Evolutionary conservation across 2,113 vertebrate genomes (phyloP), one percentile per base, ranked within the genome.

Genomic region (Cebus imitator): DNA sequence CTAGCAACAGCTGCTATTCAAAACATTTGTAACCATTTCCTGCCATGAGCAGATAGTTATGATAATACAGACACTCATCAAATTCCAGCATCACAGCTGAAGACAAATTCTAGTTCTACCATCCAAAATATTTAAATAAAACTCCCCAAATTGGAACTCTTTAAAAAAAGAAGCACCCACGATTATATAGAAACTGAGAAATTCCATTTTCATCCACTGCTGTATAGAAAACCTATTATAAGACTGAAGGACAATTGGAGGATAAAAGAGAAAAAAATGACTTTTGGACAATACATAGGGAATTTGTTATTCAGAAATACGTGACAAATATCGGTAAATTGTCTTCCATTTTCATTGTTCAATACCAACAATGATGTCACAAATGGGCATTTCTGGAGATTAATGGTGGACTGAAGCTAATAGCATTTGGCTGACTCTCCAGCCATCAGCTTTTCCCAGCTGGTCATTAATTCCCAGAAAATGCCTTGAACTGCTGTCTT

Each of bases 381-480:
- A 21, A 97, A 92, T 37, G 55, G 35, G 45, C 17, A n/a, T 23
- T 92, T 55, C 58, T 78, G 87, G 68, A 94, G 80, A 97, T 43
- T 91, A 96, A 96, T 93, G 91, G 96, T 93, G 61, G 18, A 82
- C 87, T n/a, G 72, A 70, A 75, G 14, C 4, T 66, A 84, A 45
- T 6, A 88, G 83, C 20, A 40, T 87, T 90, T 93, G 81, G 86
- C 95, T 90, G 87, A 95, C 76, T 97, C 64, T 85, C 35, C 48
- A 87, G 83, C 48, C 97, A 94, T n/a, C 85, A 78, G 83, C 25
- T 95, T 92, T 96, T 94, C 91, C 78, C 84, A 82, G 96, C 93
- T 96, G 52, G 87, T 97, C 91, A 87, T 98, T 96, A 98, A 97
- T 96, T 97, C 13, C 1, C 48, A 97, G 89, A 83, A 98, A 96